A percentile compares a stretch with the other conserved stretches of the same genome.
Evolutionary conservation across 92 coral and sea anemone species (phyloP).

Genomic region (Phenganax stokvisi): DNA sequence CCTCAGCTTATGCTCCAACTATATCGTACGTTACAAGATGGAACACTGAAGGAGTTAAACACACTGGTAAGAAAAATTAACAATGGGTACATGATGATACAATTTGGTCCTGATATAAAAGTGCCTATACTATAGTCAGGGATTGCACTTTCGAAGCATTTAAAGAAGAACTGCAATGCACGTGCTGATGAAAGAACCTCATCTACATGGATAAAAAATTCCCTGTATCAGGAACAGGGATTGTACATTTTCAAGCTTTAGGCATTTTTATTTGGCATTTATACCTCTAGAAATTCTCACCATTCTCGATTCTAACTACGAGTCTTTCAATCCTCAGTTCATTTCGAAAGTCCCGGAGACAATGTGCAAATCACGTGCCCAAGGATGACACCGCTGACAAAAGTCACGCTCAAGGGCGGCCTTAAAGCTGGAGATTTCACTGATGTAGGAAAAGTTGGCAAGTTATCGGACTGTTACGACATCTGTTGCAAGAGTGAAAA

Average conservation of each 20-base stretch:
- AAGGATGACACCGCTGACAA: slow-evolving; percentile 68
- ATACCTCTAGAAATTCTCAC: not conserved
- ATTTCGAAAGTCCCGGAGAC: slow-evolving; percentile 55
- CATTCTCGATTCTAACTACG: not conserved
- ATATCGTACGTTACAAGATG: slow-evolving; percentile 81
- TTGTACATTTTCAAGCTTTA: no score
- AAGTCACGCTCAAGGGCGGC: slow-evolving; percentile 95
- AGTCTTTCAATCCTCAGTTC: slow-evolving; percentile 49
- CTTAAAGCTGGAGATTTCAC: slow-evolving; percentile 97
- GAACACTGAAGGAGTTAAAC: slow-evolving; percentile 98
- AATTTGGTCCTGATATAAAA: no score
- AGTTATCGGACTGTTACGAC: slow-evolving; percentile 85
- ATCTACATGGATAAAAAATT: not conserved
- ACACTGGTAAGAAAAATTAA: slow-evolving; percentile 54
- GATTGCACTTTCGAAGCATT: no score
- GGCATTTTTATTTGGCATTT: no score
- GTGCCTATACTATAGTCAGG: no score
- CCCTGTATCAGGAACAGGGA: no score
- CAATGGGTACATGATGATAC: not conserved
- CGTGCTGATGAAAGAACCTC: not conserved
- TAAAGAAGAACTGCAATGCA: not conserved
- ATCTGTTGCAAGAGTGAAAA: slow-evolving; percentile 77
- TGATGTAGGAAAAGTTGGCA: slow-evolving; percentile 93
- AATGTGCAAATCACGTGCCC: slow-evolving; percentile 61
- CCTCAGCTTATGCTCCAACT: slow-evolving; percentile 84